Evolutionary conservation across 2,113 vertebrate genomes (phyloP).

Genomic region (Pangasianodon hypophthalmus): DNA sequence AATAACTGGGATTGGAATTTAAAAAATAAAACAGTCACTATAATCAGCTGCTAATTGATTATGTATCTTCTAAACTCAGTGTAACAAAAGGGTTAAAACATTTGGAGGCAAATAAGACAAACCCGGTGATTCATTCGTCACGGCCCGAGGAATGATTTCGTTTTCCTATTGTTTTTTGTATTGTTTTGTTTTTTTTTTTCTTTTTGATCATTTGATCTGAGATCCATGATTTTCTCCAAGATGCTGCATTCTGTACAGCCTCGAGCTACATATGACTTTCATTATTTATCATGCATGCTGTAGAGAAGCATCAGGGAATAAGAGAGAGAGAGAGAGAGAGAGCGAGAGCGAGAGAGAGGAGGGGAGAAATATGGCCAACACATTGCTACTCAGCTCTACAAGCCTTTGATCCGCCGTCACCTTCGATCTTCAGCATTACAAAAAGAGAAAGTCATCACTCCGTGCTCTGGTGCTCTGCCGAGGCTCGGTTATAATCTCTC

Average conservation of each 20-base stretch:
- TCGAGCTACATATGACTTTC: slow-evolving; percentile 47
- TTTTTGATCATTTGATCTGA: slow-evolving; percentile 52
- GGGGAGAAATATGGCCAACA: slow-evolving; percentile 16
- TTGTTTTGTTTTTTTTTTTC: not conserved
- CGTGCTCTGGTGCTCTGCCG: not conserved
- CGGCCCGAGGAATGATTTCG: not conserved
- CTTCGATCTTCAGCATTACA: slow-evolving; percentile 34
- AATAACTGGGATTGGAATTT: too few relatives aligned
- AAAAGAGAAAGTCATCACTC: not conserved
- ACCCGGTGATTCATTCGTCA: not conserved
- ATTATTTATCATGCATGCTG: slow-evolving; percentile 51
- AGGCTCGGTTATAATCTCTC: slow-evolving; percentile 10
- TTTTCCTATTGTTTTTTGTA: not conserved
- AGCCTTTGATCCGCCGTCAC: slow-evolving; percentile 43
- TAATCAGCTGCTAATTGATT: not conserved
- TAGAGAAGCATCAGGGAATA: not conserved
- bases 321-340: slow-evolving; percentile 25
- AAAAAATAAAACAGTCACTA: not conserved
- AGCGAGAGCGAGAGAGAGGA: not conserved
- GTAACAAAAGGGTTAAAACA: not conserved
- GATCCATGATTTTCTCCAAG: slow-evolving; percentile 37
- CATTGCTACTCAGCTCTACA: slow-evolving; percentile 26
- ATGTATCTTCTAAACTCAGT: not conserved
- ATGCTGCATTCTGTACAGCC: slow-evolving; percentile 38
- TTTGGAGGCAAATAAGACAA: not conserved